phyloP scores from a whole-genome alignment of 2,888 invertebrate genomes.

The Lepas anatifera region DNA sequence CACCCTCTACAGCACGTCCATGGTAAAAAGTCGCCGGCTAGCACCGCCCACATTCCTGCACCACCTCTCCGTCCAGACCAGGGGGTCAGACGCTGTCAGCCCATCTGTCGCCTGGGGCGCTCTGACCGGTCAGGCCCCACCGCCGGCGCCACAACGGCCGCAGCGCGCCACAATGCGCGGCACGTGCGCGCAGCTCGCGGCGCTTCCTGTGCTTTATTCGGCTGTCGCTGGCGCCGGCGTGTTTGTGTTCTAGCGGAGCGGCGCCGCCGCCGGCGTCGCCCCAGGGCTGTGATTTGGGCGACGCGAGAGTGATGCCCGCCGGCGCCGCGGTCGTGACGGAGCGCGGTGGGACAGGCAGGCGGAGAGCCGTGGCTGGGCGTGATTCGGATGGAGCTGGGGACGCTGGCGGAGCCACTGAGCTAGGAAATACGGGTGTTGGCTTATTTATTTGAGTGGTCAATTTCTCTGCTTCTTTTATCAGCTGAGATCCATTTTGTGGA shows the following conservation, averaged over 20 bases:
- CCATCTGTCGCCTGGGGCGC: neutral
- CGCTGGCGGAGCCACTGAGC: too few species aligned
- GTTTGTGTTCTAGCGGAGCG: constrained; percentile 1
- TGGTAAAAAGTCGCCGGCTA: too few species aligned
- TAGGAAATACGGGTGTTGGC: too few species aligned
- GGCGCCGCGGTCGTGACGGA: neutral
- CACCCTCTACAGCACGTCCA: too few species aligned
- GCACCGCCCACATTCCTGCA: neutral
- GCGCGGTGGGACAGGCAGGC: neutral
- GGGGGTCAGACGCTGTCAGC: neutral
- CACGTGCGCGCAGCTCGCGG: neutral
- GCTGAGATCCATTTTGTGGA: too few species aligned
- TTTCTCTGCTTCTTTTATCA: too few species aligned
- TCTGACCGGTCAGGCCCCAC: neutral
- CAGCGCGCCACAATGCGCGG: neutral
- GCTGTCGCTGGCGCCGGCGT: neutral
- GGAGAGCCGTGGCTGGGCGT: neutral
- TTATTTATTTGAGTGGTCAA: too few species aligned
- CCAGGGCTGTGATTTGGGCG: neutral
- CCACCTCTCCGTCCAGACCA: neutral
- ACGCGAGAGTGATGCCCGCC: neutral
- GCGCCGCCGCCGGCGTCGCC: neutral
- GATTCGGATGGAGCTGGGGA: too few species aligned
- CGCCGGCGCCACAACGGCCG: neutral
- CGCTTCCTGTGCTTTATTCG: constrained; percentile 8